Evolutionary conservation across 2,888 invertebrate genomes (phyloP).

Genomic region (Glomeris marginata): DNA sequence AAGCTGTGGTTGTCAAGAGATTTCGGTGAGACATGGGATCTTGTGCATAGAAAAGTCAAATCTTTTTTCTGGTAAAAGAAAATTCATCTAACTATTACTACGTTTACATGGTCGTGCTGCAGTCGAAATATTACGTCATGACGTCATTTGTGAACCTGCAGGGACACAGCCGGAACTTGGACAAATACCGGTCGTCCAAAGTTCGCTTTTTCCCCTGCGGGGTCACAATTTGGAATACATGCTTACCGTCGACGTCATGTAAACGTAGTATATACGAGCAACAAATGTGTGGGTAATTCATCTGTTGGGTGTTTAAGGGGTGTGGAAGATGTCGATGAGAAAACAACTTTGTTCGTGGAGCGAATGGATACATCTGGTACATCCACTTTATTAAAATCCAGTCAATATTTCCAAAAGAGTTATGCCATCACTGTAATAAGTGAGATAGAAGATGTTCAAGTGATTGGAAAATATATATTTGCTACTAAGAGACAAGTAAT

Average conservation of each 20-base stretch:
- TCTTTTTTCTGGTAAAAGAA: constrained; percentile 54
- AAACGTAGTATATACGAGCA: neutral
- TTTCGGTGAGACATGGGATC: constrained; percentile 54
- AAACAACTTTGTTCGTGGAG: constrained; percentile 38
- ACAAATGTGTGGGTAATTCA: neutral
- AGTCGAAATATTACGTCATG: no score
- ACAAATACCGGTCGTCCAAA: no score
- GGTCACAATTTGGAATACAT: no score
- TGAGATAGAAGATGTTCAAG: constrained; percentile 63
- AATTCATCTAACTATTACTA: no score
- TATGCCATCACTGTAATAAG: constrained; percentile 39
- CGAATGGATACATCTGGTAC: constrained; percentile 45
- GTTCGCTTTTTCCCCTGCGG: no score
- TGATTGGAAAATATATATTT: constrained; percentile 72
- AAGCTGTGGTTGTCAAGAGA: constrained; percentile 62
- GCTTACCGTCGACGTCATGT: no score
- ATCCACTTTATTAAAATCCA: constrained; percentile 35
- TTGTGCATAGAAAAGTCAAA: constrained; percentile 57
- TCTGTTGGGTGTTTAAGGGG: constrained; percentile 23
- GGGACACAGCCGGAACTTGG: no score
- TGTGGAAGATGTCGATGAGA: constrained; percentile 19
- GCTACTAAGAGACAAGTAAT: constrained; percentile 55
- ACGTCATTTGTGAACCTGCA: no score
- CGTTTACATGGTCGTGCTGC: no score
- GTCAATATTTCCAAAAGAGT: constrained; percentile 22